phyloP scores from a whole-genome alignment of 1,140 invertebrate species.

The Patella vulgata region DNA sequence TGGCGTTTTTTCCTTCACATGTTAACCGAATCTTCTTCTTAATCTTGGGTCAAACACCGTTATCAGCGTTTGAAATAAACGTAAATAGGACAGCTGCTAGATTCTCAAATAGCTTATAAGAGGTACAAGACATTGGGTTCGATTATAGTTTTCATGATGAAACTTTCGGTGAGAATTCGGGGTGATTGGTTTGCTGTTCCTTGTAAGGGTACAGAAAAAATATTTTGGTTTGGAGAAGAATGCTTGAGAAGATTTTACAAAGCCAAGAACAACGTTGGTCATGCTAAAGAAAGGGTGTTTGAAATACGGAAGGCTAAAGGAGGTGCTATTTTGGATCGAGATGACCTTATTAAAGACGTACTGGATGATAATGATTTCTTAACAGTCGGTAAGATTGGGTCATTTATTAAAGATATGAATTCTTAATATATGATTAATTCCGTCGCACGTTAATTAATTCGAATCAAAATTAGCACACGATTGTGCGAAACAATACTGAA shows the following conservation, averaged over 20 bases:
- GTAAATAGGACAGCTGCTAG: too few species aligned
- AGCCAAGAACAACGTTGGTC: slow-evolving; percentile 43
- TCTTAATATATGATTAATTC: too few species aligned
- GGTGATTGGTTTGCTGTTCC: slow-evolving; percentile 76
- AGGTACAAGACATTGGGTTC: too few species aligned
- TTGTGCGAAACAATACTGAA: too few species aligned
- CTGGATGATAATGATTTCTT: slow-evolving; percentile 77
- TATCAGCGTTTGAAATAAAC: too few species aligned
- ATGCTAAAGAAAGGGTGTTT: slow-evolving; percentile 66
- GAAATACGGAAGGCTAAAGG: slow-evolving; percentile 74
- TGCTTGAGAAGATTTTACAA: slow-evolving; percentile 70
- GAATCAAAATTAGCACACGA: too few species aligned
- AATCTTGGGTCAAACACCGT: too few species aligned
- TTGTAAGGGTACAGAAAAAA: slow-evolving; percentile 68
- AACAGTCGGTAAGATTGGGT: slow-evolving; percentile 71
- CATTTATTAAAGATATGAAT: too few species aligned
- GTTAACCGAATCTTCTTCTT: too few species aligned
- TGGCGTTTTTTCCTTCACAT: too few species aligned
- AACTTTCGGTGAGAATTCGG: slow-evolving; percentile 72
- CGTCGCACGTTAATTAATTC: too few species aligned
- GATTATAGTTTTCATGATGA: slow-evolving; percentile 71
- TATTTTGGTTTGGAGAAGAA: slow-evolving; percentile 73
- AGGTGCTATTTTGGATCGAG: slow-evolving; percentile 73
- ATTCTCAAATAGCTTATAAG: too few species aligned
- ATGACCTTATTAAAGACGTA: slow-evolving; percentile 71